Percentiles rank a stretch among this genome's conserved stretches.
Evolutionary conservation across 2,113 vertebrate species (phyloP).

Genomic region (Chlamydotis undulata): DNA sequence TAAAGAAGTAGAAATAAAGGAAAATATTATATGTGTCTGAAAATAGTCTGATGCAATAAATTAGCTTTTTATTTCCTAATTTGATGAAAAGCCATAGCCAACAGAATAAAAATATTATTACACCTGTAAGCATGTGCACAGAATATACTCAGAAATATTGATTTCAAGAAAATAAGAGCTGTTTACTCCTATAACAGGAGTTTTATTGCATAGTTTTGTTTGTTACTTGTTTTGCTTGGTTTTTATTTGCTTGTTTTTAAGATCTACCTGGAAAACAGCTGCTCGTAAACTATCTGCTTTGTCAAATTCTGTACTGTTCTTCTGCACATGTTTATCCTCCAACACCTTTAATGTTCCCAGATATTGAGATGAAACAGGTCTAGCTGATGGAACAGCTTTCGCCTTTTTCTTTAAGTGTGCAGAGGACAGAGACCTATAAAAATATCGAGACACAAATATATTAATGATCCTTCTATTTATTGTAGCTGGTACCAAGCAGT

Average conservation of each 20-base stretch:
- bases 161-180: not conserved
- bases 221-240: not conserved
- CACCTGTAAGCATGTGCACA: not conserved
- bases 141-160: not conserved
- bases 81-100: not conserved
- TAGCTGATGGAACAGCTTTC: not conserved
- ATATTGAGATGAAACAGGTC: slow-evolving; percentile 79
- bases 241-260: not conserved
- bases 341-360: slow-evolving; percentile 85
- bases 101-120: not conserved
- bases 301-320: slow-evolving; percentile 70
- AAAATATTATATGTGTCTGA: not conserved
- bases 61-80: not conserved
- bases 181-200: not conserved
- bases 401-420: slow-evolving; percentile 53
- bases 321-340: slow-evolving; percentile 74
- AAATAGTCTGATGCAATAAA: not conserved
- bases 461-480: not conserved
- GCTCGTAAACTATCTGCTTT: slow-evolving; percentile 84
- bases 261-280: slow-evolving; percentile 89
- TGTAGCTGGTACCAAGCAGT: not conserved
- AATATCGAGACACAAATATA: slow-evolving; percentile 19
- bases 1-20: not conserved
- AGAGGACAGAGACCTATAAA: slow-evolving; percentile 62
- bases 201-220: not conserved